phyloP scores from a whole-genome alignment of 2,113 vertebrate genomes.

The Tapirus terrestris region DNA sequence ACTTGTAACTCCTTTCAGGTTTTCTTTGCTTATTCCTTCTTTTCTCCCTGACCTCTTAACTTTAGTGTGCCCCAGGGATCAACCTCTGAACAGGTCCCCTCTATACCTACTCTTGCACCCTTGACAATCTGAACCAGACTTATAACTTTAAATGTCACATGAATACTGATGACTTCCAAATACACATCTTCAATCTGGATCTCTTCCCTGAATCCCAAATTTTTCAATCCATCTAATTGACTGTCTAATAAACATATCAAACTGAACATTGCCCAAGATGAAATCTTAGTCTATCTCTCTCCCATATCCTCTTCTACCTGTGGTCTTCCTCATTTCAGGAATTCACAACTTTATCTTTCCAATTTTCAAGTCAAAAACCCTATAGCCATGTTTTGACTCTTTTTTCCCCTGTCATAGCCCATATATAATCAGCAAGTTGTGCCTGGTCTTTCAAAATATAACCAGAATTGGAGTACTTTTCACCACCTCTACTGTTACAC shows the following conservation, averaged over 20 bases:
- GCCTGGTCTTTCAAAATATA: background rate
- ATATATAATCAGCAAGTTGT: constrained; percentile 19
- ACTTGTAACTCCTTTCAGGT: background rate
- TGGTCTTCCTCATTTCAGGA: background rate
- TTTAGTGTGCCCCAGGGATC: background rate
- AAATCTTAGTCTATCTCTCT: background rate
- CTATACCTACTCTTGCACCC: background rate
- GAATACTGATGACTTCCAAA: background rate
- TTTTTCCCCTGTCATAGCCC: background rate
- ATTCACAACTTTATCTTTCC: background rate
- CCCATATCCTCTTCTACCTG: background rate
- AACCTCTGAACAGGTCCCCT: background rate
- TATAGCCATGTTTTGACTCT: background rate
- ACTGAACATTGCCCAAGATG: background rate
- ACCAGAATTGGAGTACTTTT: background rate
- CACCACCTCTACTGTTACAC: background rate
- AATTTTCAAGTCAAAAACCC: background rate
- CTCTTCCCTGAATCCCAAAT: background rate
- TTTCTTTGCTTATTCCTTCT: background rate
- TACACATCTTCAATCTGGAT: background rate
- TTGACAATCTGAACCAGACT: background rate
- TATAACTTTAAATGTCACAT: background rate
- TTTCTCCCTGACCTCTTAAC: background rate
- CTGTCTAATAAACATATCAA: background rate
- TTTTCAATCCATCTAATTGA: background rate